Evolutionary conservation across 2,113 vertebrate genomes (phyloP).

Genomic region (Odobenus rosmarus): DNA sequence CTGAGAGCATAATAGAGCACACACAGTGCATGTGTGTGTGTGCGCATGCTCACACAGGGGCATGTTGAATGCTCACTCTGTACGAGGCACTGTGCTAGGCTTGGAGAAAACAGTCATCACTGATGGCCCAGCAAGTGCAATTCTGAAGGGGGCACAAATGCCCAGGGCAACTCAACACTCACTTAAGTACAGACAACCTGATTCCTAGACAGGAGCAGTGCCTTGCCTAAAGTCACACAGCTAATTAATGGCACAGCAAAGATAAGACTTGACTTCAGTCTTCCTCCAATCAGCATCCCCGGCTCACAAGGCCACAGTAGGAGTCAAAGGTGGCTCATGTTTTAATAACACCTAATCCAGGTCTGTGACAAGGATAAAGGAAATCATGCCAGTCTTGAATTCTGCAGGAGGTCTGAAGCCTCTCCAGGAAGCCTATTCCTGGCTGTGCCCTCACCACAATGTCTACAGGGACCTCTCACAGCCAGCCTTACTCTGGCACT

Average conservation of each 20-base stretch:
- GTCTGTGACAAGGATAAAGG: background rate
- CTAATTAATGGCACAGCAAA: background rate
- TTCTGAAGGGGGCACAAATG: background rate
- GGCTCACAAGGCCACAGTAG: background rate
- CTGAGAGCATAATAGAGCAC: background rate
- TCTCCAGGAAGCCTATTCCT: conserved; percentile 21
- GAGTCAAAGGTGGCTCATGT: background rate
- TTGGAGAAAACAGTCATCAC: background rate
- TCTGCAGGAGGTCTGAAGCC: background rate
- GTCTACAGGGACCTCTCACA: conserved; percentile 26
- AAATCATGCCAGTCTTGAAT: background rate
- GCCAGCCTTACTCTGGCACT: background rate
- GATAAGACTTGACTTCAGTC: background rate
- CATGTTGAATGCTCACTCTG: background rate
- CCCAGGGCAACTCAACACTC: background rate
- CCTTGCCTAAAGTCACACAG: background rate
- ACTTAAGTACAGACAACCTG: background rate
- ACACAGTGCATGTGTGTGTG: too few species aligned
- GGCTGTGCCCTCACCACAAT: background rate
- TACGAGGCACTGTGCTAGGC: background rate
- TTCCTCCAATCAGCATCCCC: background rate
- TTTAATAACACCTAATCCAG: conserved; percentile 7
- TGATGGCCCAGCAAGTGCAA: background rate
- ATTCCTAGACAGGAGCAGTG: background rate
- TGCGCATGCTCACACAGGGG: background rate